Percentiles rank a stretch among this genome's conserved stretches.
These are phyloP conservation scores for Nemurella pictetii DNA, from an alignment of 2,888 invertebrate genomes.

Conservation along the genomic window DNA sequence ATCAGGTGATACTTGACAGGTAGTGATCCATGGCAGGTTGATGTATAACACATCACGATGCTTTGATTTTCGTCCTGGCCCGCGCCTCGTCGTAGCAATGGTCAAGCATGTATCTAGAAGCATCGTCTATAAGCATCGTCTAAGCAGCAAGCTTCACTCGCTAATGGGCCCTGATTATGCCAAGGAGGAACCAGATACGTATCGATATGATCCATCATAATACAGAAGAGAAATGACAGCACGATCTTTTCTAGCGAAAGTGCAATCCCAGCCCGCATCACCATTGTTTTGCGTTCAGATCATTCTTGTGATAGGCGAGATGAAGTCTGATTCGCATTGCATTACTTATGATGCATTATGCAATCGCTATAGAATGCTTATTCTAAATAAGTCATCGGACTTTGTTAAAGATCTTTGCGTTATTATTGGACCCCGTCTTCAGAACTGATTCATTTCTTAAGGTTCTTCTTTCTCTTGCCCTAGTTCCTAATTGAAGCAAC, in stretches of 20 bases:
- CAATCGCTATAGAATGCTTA: background rate
- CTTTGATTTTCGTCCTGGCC: background rate
- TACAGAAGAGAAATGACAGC: background rate
- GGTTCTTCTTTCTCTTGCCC: background rate
- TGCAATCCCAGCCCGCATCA: background rate
- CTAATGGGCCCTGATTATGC: background rate
- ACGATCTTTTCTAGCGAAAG: background rate
- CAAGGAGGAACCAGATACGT: background rate
- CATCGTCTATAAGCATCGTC: background rate
- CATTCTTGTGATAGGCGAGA: background rate
- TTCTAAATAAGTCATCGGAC: background rate
- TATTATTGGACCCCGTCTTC: background rate
- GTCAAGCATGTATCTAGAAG: background rate
- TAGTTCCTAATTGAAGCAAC: background rate
- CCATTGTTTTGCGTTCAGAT: background rate
- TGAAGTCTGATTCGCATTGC: background rate
- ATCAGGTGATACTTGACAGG: background rate
- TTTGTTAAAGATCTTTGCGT: background rate
- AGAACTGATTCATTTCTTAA: background rate
- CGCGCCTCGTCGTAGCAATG: background rate
- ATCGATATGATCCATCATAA: constrained; percentile 3
- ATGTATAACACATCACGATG: background rate
- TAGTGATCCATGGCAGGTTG: background rate
- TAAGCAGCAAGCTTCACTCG: background rate
- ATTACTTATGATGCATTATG: background rate